These are phyloP conservation scores for Lasioglossum zephyrum DNA, from an alignment of 2,888 invertebrate species.

Conservation along the genomic window DNA sequence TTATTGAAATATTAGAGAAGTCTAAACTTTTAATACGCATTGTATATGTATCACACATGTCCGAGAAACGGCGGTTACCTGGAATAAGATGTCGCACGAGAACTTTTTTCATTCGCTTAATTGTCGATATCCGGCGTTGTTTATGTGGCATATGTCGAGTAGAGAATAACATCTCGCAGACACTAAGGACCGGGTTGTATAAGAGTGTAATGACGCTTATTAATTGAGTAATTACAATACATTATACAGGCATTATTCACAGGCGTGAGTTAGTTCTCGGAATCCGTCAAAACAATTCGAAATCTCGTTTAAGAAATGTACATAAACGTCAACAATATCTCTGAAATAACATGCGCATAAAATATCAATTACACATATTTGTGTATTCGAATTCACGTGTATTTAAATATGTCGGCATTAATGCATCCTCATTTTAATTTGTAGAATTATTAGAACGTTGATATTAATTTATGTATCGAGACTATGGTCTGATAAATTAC, in stretches of 20 bases:
- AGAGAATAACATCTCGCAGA: not conserved
- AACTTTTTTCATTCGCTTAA: constrained; percentile 21
- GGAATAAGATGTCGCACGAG: not conserved
- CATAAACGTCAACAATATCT: not conserved
- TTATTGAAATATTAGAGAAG: no score
- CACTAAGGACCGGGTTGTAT: not conserved
- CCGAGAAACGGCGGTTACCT: not conserved
- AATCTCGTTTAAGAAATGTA: not conserved
- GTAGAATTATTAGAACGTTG: no score
- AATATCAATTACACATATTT: not conserved
- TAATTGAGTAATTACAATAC: not conserved
- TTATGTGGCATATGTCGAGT: not conserved
- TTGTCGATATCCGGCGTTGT: constrained; percentile 25
- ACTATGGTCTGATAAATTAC: no score
- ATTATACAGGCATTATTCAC: not conserved
- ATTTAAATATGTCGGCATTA: no score
- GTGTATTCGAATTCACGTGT: no score
- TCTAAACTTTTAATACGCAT: no score
- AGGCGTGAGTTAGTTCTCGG: not conserved
- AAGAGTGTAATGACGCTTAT: not conserved
- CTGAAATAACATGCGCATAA: no score
- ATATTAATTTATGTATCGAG: no score
- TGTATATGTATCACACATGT: not conserved
- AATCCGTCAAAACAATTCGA: not conserved
- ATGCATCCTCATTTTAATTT: no score